These are phyloP conservation scores for Penaeus japonicus DNA, from an alignment of 1,140 invertebrate genomes.

Conservation along the genomic window DNA sequence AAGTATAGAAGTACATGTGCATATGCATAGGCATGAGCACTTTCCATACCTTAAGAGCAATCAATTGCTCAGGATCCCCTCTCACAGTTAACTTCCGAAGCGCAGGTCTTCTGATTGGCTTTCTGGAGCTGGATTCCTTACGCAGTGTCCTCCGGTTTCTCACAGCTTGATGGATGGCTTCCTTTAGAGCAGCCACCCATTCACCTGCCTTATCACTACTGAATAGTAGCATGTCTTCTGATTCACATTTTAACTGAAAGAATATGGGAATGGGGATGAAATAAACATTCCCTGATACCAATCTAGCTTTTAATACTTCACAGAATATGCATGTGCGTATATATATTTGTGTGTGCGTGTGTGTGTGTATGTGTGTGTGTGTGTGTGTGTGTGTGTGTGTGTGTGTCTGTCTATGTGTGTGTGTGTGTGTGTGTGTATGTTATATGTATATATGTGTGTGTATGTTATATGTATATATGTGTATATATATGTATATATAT, in stretches of 20 bases:
- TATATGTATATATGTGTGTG: too few relatives aligned
- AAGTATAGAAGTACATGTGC: neutral
- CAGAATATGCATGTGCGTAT: too few relatives aligned
- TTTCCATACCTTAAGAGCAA: conserved; percentile 2
- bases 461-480: too few relatives aligned
- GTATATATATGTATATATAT: too few relatives aligned
- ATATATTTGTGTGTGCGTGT: too few relatives aligned
- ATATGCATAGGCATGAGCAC: neutral
- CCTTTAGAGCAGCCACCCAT: conserved; percentile 24
- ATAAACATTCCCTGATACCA: too few relatives aligned
- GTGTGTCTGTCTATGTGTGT: too few relatives aligned
- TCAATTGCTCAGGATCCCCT: conserved; percentile 10
- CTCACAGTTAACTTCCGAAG: conserved; percentile 23
- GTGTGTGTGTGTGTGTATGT: too few relatives aligned
- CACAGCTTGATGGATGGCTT: conserved; percentile 30
- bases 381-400: too few relatives aligned
- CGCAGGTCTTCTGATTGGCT: conserved; percentile 27
- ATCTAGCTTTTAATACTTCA: too few relatives aligned
- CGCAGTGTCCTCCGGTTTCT: conserved; percentile 37
- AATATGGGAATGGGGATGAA: neutral
- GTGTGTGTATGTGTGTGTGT: too few relatives aligned
- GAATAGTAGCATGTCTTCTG: conserved; percentile 39
- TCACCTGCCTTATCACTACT: conserved; percentile 23
- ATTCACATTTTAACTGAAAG: conserved; percentile 29
- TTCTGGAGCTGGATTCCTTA: conserved; percentile 44